Conservation (phyloP, 2,888 invertebrate species). For the Caenorhabditis macrosperma region DNA sequence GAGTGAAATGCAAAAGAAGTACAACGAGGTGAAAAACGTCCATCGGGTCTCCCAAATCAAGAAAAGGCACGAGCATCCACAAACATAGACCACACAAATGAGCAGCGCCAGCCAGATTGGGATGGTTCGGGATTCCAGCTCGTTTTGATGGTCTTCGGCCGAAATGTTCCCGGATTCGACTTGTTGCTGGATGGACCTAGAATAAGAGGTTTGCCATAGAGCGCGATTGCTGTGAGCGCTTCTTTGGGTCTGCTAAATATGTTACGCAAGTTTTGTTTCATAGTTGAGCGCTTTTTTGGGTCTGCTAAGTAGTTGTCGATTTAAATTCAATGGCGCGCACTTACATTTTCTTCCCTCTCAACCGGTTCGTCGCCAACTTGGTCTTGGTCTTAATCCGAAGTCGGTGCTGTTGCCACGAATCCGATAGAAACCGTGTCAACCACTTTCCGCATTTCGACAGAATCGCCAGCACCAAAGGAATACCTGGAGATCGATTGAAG, state of each 20-base stretch:
- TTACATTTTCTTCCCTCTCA: constrained; percentile 52
- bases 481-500: constrained; percentile 49
- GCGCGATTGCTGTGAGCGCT: too few relatives aligned
- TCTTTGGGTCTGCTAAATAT: too few relatives aligned
- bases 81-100: constrained; percentile 89
- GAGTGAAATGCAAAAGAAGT: constrained; percentile 97
- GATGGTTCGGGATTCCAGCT: constrained; percentile 71
- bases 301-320: too few relatives aligned
- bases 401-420: constrained; percentile 66
- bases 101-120: constrained; percentile 92
- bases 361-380: constrained; percentile 53
- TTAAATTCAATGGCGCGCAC: too few relatives aligned
- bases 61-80: constrained; percentile 89
- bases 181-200: constrained; percentile 16
- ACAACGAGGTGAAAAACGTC: constrained; percentile 94
- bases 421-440: constrained; percentile 68
- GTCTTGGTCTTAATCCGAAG: constrained; percentile 58
- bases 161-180: constrained; percentile 35
- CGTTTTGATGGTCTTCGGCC: constrained; percentile 48
- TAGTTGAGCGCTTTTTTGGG: too few relatives aligned
- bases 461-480: constrained; percentile 92
- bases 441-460: constrained; percentile 92
- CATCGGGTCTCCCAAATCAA: constrained; percentile 84
- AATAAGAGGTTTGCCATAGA: not conserved
- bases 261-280: too few relatives aligned